Percentiles rank a stretch among this genome's conserved stretches.
Conservation (phyloP, 2,113 vertebrate species). For the Daboia siamensis region DNA sequence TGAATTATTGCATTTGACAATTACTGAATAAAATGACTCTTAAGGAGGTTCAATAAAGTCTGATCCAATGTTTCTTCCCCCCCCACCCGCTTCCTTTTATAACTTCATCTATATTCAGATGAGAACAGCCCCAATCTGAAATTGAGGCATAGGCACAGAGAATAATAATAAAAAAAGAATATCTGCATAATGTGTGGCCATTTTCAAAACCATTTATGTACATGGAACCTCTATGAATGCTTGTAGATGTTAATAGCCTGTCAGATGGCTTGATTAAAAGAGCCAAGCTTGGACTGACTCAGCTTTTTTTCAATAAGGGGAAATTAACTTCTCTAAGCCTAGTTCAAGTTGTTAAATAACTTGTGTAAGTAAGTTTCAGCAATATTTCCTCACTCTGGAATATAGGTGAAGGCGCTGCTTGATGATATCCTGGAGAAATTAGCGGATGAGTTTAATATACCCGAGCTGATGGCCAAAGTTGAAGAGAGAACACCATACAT, state of each 20-base stretch:
- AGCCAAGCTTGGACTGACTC: neutral
- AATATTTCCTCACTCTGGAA: neutral
- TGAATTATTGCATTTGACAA: conserved; percentile 17
- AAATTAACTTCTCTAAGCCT: neutral
- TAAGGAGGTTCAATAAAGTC: conserved; percentile 5
- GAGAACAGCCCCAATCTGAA: neutral
- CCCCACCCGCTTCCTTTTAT: neutral
- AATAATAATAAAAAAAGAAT: neutral
- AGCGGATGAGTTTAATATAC: conserved; percentile 85
- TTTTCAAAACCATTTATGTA: conserved; percentile 17
- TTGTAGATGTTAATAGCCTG: conserved; percentile 16
- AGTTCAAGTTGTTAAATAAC: neutral
- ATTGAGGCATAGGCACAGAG: neutral
- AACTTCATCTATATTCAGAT: conserved; percentile 11
- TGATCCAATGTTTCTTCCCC: conserved; percentile 11
- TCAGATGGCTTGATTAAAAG: neutral
- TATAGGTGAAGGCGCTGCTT: conserved; percentile 81
- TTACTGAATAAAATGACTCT: conserved; percentile 19
- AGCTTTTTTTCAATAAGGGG: neutral
- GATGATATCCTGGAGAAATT: conserved; percentile 89
- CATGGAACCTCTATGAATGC: conserved; percentile 16
- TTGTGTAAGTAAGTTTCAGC: neutral
- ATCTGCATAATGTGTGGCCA: neutral
- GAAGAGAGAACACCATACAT: conserved; percentile 87
- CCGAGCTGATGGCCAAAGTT: conserved; percentile 79